Conservation (phyloP, 2,797 vertebrate species). For the Champsocephalus gunnari region DNA sequence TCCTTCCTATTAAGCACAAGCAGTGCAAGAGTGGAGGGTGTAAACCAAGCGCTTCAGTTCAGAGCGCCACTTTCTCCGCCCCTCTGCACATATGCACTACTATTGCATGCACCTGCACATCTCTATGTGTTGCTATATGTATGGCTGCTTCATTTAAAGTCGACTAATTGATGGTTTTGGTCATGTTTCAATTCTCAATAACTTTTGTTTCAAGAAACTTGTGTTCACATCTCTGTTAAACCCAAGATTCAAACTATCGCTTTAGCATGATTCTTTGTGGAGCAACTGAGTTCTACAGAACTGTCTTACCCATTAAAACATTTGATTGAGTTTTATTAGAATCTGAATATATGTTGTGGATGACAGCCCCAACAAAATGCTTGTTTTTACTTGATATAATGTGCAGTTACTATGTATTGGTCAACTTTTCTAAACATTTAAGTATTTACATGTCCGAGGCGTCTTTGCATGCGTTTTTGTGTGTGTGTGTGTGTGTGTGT, state of each 20-base stretch:
- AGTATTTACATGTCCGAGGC: slow-evolving; percentile 4
- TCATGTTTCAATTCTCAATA: too few relatives aligned
- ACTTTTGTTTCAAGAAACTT: too few relatives aligned
- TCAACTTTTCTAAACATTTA: slow-evolving; percentile 1
- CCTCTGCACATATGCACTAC: slow-evolving; percentile 6
- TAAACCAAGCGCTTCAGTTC: slow-evolving; percentile 56
- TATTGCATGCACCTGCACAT: slow-evolving; percentile 2
- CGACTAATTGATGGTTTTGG: too few relatives aligned
- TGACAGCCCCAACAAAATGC: not conserved
- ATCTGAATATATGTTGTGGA: too few relatives aligned
- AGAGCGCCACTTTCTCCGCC: slow-evolving; percentile 43
- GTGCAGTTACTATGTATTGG: not conserved
- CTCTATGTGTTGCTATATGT: not conserved
- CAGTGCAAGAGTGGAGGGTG: slow-evolving; percentile 69
- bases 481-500: slow-evolving; percentile 11
- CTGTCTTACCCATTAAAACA: too few relatives aligned
- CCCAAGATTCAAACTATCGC: too few relatives aligned
- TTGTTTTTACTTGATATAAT: not conserved
- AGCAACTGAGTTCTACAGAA: too few relatives aligned
- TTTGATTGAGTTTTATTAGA: too few relatives aligned
- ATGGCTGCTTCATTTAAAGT: too few relatives aligned
- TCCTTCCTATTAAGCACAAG: slow-evolving; percentile 79
- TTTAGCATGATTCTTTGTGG: too few relatives aligned
- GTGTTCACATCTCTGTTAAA: too few relatives aligned
- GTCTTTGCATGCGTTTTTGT: not conserved